Base-by-base conservation (phyloP, 53 echinoderm and acorn worm species). In the Temnopleurus reevesii region DNA sequence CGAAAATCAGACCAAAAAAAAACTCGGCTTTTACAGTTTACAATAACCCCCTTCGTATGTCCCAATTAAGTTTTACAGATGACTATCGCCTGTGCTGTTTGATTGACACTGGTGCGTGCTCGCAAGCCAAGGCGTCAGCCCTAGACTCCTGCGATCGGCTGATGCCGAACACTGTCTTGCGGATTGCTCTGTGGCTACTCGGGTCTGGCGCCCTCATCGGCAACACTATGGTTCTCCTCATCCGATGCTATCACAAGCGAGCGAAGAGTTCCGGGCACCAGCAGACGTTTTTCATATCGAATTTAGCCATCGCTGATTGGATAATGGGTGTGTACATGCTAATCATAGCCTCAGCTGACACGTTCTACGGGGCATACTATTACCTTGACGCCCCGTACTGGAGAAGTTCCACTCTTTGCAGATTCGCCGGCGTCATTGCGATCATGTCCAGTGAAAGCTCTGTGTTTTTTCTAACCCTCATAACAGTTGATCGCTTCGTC, bases 311-410 rank as follows among this genome's bases (percentile, higher is more conserved):
- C 12, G 66, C 91, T 21, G 91, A 91, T 26, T 66, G 85, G 12
- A 12, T 91, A n/a, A 91, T 91, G 91, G 91, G 91, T 0, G 29
- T 47, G 15, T 91, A 91, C 45, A 84, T 91, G 91, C 12, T 91
- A 13, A 54, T 85, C 24, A 57, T 91, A 17, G 91, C 85, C 34
- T 24, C 33, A 7, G 60, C 60, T 36, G 91, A 91, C 49, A 55
- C 41, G 2, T 59, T 41, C 38, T 41, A 58, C 4, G 84, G 84
- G 4, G 84, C 57, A n/a, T 84, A 58, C 0, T 84, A 84, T 44
- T 84, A 58, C 59, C 59, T 58, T 58, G 84, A 84, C 19, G 91
- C 84, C 17, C 33, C 31, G 36, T 36, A 55, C 15, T 91, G 91
- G 91, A 54, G 91, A 71, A 43, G 82, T 18, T 61, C 82, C 30